Conservation (phyloP, 1,140 invertebrate genomes). For the Drosophila kanapiae region DNA sequence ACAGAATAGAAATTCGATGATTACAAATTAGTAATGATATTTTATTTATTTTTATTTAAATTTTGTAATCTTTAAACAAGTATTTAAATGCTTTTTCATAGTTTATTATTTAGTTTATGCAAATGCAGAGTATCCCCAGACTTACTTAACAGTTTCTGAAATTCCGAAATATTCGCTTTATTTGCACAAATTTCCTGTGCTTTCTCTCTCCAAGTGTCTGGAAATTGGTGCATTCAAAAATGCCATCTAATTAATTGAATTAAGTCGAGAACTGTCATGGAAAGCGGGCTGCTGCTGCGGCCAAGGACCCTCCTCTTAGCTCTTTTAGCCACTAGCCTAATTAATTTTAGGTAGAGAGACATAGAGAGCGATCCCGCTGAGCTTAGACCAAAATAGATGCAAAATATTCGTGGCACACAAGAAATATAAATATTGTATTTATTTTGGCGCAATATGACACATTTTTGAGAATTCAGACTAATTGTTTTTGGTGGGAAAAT, state of each 20-base stretch:
- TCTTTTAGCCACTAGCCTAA: constrained; percentile 11
- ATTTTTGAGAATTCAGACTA: constrained; percentile 56
- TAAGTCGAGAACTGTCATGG: constrained; percentile 46
- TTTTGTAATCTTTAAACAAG: not conserved
- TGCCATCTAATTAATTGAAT: constrained; percentile 61
- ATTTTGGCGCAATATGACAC: constrained; percentile 61
- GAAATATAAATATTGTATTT: constrained; percentile 36
- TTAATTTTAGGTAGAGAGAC: constrained; percentile 17
- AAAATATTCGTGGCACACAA: constrained; percentile 31
- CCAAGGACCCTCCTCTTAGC: constrained; percentile 19
- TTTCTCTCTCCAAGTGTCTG: not conserved
- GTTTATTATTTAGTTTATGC: no score
- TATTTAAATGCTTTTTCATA: not conserved
- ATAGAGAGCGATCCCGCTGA: constrained; percentile 13
- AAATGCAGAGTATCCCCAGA: no score
- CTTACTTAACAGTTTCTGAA: not conserved
- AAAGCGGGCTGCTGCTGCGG: constrained; percentile 20
- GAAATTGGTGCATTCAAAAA: constrained; percentile 52
- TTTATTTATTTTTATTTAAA: no score
- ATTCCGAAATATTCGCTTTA: constrained; percentile 9
- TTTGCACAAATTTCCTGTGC: constrained; percentile 14
- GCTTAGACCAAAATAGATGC: constrained; percentile 28
- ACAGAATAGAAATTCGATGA: not conserved
- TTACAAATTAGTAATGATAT: not conserved
- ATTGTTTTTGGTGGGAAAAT: constrained; percentile 55